Evolutionary conservation across 2,113 vertebrate species (phyloP), one percentile per base, ranked within the genome.

Genomic region (Pipra filicauda): DNA sequence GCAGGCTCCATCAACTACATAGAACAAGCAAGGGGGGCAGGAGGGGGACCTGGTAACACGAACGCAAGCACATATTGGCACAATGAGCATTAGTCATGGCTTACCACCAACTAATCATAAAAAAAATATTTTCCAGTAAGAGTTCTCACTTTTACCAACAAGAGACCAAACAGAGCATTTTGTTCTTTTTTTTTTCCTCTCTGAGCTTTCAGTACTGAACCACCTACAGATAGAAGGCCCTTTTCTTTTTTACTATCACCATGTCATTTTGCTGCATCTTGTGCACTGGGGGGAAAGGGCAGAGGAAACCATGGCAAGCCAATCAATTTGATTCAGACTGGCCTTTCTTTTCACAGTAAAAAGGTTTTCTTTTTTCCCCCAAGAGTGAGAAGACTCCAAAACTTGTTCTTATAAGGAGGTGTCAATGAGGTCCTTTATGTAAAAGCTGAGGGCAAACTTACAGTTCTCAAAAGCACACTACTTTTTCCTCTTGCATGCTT

Each of bases 71-170:
- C 27, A 59, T 49, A 65, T 30, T 82, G 80, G 49, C 61, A 95
- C 81, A 95, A 85, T 73, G 58, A 88, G 74, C 39, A 84, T 96
- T 93, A 96, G 86, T 96, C 91, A 95, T 85, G 67, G 46, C 51
- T 95, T 77, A 90, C 88, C 67, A 93, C 54, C 64, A 87, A 74
- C 52, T 92, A 91, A 95, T 96, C 46, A 83, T 62, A 76, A 88
- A 96, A 79, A 86, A 89, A 67, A 73, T 76, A 84, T 58, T 91
- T 97, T 95, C 83, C 91, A 94, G 88, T 87, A 92, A 97, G 49
- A 70, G 39, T 93, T 94, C 77, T 95, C 74, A 89, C 90, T 96
- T 95, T 95, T 96, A 96, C 70, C 86, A 93, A 83, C 26, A 76
- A 71, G 65, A 18, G 15, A 93, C 13, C 37, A 33, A 82, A 89